Base-by-base conservation (phyloP, 1,140 invertebrate species). In the Vollenhovia emeryi region DNA sequence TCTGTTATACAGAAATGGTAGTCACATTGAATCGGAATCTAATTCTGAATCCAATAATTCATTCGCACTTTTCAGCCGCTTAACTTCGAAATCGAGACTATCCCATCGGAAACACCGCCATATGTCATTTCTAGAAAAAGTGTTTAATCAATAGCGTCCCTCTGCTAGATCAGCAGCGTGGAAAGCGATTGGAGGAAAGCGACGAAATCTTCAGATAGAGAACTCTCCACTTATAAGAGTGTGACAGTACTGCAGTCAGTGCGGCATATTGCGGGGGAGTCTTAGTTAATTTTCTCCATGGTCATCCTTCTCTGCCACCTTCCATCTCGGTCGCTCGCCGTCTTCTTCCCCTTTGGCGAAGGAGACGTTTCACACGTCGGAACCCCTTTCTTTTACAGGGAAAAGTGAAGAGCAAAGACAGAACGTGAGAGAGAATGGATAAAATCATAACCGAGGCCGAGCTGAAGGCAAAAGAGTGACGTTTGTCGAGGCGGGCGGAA, bases 231-330 rank as follows among this genome's bases (percentile, higher is more conserved):
- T 45, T 36, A 27, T 59, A 55, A n/a, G 30, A 36, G n/a, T 40
- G 50, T 11, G 50, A 57, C 78, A 59, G 27, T 68, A 27, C 15
- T 21, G 86, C 84, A 89, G 88, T 88, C 91, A 91, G 89, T 91
- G 91, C 91, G 91, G 91, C 90, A 93, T 93, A 93, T 93, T 92
- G 92, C 90, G 78, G 64, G 87, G 78, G 64, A 86, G 88, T 91
- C 89, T 91, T 91, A 89, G 91, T 90, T 93, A 93, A 93, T 93
- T 92, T 93, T 89, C 86, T 91, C 83, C 69, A 18, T 7, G 43
- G 40, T 55, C 57, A 52, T 78, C 62, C 36, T 24, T 50, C 36
- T 68, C 13, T 13, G 24, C 43, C 57, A 73, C 45, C 60, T 86
- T 68, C 80, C 57, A 73, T 82, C 59, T 18, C 84, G 60, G 66